Evolutionary conservation across 1,140 invertebrate genomes (phyloP).

Genomic region (Trichonephila clavata): DNA sequence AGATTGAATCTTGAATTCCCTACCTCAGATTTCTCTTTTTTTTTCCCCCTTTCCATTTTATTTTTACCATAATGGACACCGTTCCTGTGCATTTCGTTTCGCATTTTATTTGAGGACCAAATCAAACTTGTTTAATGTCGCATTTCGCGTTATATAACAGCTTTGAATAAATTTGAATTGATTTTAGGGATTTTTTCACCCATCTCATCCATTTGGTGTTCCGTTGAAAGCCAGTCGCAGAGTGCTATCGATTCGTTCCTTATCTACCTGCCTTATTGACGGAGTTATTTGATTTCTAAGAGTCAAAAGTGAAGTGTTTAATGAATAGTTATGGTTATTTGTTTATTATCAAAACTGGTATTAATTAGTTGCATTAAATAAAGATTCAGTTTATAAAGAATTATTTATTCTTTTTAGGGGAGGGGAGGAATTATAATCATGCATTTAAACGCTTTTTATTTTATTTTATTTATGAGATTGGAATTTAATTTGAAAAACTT

Average conservation of each 20-base stretch:
- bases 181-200: neutral
- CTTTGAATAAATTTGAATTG: slow-evolving; percentile 41
- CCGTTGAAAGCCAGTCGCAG: neutral
- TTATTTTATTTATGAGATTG: too few species aligned
- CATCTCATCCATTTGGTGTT: neutral
- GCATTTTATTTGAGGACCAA: slow-evolving; percentile 31
- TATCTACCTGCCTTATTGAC: neutral
- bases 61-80: neutral
- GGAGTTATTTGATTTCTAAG: neutral
- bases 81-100: slow-evolving; percentile 8
- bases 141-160: slow-evolving; percentile 17
- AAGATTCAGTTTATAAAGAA: too few species aligned
- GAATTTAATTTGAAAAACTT: too few species aligned
- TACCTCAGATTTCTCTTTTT: neutral
- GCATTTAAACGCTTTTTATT: too few species aligned
- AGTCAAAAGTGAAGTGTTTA: neutral
- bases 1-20: slow-evolving; percentile 2
- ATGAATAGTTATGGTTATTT: neutral
- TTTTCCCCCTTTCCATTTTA: neutral
- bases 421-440: too few species aligned
- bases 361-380: too few species aligned
- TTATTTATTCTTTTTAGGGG: too few species aligned
- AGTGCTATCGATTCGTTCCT: neutral
- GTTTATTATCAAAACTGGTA: too few species aligned
- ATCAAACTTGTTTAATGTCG: slow-evolving; percentile 38